Conservation (phyloP, 1,140 invertebrate genomes). For the Pogonus chalceus region DNA sequence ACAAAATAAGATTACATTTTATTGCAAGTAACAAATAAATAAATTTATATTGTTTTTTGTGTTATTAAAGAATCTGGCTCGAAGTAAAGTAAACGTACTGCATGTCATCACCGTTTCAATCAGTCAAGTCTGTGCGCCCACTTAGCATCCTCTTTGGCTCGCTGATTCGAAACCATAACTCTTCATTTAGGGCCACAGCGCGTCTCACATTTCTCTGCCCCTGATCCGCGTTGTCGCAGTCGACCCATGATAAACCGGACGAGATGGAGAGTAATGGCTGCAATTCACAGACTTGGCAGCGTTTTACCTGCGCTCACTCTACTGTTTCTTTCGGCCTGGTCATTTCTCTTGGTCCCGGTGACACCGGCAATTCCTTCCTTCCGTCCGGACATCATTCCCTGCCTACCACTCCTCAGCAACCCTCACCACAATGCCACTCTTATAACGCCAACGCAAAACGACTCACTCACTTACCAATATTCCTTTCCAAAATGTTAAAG, state of each 20-base stretch:
- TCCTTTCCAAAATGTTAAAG: too few relatives aligned
- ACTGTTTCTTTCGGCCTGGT: conserved; percentile 24
- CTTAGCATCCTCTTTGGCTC: conserved; percentile 25
- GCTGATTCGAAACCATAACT: conserved; percentile 30
- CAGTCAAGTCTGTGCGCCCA: conserved; percentile 14
- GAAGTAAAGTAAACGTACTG: background rate
- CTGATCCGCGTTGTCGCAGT: background rate
- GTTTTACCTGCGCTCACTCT: conserved; percentile 20
- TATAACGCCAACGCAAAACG: background rate
- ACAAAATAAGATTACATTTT: too few relatives aligned
- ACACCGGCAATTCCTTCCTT: conserved; percentile 25
- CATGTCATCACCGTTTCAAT: conserved; percentile 2
- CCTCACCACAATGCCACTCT: background rate
- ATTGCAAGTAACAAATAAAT: too few relatives aligned
- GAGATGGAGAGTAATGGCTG: conserved; percentile 30
- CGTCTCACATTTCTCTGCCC: conserved; percentile 3
- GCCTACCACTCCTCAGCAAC: conserved; percentile 23
- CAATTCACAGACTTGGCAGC: conserved; percentile 28
- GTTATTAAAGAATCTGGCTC: too few relatives aligned
- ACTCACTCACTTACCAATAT: too few relatives aligned
- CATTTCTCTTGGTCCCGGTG: conserved; percentile 28
- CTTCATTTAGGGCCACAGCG: conserved; percentile 28
- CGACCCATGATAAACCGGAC: conserved; percentile 4
- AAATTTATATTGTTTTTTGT: too few relatives aligned
- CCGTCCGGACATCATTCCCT: too few relatives aligned